Conservation (phyloP, 2,888 invertebrate species). For the Dolomedes plantarius region DNA sequence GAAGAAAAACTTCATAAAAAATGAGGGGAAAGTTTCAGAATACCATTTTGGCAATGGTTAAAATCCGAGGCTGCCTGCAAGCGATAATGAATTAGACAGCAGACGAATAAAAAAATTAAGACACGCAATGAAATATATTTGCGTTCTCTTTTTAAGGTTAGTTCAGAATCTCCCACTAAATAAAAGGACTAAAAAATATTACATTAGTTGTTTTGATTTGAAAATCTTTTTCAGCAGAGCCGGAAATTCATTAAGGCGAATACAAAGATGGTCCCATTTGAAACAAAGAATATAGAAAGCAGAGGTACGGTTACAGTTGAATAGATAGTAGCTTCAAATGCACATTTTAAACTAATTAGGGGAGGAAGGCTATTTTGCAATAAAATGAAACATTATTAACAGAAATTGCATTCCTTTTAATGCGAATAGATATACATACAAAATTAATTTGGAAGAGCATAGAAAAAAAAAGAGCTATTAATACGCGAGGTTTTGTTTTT, state of each 20-base stretch:
- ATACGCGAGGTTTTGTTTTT: no score
- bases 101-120: not conserved
- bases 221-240: conserved; percentile 8
- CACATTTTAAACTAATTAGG: conserved; percentile 40
- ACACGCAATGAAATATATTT: conserved; percentile 41
- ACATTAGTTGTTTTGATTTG: conserved; percentile 35
- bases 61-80: conserved; percentile 32
- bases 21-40: conserved; percentile 6
- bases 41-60: conserved; percentile 34
- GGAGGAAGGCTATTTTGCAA: not conserved
- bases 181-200: conserved; percentile 12
- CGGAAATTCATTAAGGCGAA: conserved; percentile 43
- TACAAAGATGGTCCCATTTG: conserved; percentile 22
- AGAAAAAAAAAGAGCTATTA: no score
- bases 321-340: conserved; percentile 8
- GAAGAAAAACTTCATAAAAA: conserved; percentile 9
- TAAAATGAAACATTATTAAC: not conserved
- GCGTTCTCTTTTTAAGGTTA: conserved; percentile 18
- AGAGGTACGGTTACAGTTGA: not conserved
- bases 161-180: conserved; percentile 1
- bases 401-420: not conserved
- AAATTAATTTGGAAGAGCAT: not conserved
- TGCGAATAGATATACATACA: not conserved
- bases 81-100: conserved; percentile 47
- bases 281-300: conserved; percentile 22